A percentile compares a stretch with the other conserved stretches of the same genome.
Evolutionary conservation across 1,140 invertebrate species (phyloP).

Genomic region (Megalonaias nervosa): DNA sequence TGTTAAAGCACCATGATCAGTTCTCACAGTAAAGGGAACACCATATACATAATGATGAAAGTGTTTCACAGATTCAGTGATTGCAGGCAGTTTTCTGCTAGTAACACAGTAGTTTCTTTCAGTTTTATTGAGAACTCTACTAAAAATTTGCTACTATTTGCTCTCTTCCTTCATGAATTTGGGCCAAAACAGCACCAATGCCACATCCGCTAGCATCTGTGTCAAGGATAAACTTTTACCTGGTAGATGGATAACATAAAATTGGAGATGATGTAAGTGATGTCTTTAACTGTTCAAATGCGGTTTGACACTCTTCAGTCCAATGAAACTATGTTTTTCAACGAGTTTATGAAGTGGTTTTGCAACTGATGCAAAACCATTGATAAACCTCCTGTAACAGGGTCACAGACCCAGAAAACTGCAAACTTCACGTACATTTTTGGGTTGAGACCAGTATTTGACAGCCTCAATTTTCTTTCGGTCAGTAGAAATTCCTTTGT

Average conservation of each 20-base stretch:
- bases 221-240: too few relatives aligned
- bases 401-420: constrained; percentile 1
- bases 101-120: too few relatives aligned
- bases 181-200: too few relatives aligned
- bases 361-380: background rate
- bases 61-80: too few relatives aligned
- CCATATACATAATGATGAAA: too few relatives aligned
- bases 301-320: too few relatives aligned
- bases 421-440: background rate
- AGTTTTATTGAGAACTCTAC: too few relatives aligned
- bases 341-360: constrained; percentile 2
- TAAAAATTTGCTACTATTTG: background rate
- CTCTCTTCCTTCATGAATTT: background rate
- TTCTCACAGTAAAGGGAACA: too few relatives aligned
- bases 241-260: constrained; percentile 12
- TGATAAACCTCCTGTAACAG: constrained; percentile 2
- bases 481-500: too few relatives aligned
- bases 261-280: background rate
- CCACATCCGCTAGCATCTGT: too few relatives aligned
- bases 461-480: constrained; percentile 70
- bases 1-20: background rate
- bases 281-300: background rate
- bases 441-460: constrained; percentile 24
- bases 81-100: too few relatives aligned
- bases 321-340: background rate